Evolutionary conservation across 2,888 invertebrate species (phyloP).

Genomic region (Copidosoma aretas): DNA sequence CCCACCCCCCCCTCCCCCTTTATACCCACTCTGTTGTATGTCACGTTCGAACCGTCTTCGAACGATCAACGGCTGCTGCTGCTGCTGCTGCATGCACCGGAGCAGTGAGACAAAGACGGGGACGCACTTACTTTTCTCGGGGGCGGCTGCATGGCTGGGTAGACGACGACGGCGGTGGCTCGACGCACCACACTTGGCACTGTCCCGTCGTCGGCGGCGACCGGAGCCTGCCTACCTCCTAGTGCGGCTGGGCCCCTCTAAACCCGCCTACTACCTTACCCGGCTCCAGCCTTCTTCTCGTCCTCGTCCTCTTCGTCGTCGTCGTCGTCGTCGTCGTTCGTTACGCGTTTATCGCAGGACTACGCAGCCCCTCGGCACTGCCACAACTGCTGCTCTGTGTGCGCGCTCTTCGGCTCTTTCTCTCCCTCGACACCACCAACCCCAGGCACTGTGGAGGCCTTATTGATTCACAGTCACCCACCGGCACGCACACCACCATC

Average conservation of each 20-base stretch:
- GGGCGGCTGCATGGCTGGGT: slow-evolving; percentile 77
- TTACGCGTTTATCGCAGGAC: too few species aligned
- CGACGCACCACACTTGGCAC: slow-evolving; percentile 57
- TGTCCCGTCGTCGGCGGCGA: too few species aligned
- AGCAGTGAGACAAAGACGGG: neutral
- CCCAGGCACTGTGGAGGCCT: neutral
- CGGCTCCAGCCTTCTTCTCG: neutral
- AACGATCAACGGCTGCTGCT: too few species aligned
- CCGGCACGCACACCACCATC: too few species aligned
- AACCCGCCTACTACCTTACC: too few species aligned
- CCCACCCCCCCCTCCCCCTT: too few species aligned
- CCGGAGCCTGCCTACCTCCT: slow-evolving; percentile 51
- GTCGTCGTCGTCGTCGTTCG: too few species aligned
- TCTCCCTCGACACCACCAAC: neutral
- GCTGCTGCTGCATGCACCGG: too few species aligned
- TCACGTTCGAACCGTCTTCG: too few species aligned
- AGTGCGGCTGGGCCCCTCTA: slow-evolving; percentile 20
- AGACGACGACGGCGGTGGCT: slow-evolving; percentile 4
- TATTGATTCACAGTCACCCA: neutral
- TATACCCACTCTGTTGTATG: too few species aligned
- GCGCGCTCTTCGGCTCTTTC: neutral
- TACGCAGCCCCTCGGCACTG: neutral
- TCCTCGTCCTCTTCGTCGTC: neutral
- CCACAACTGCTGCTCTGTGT: neutral
- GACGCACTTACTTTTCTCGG: slow-evolving; percentile 83